Percentiles rank a stretch among this genome's conserved stretches.
phyloP scores from a whole-genome alignment of 2,113 vertebrate species.

The Podiceps cristatus region DNA sequence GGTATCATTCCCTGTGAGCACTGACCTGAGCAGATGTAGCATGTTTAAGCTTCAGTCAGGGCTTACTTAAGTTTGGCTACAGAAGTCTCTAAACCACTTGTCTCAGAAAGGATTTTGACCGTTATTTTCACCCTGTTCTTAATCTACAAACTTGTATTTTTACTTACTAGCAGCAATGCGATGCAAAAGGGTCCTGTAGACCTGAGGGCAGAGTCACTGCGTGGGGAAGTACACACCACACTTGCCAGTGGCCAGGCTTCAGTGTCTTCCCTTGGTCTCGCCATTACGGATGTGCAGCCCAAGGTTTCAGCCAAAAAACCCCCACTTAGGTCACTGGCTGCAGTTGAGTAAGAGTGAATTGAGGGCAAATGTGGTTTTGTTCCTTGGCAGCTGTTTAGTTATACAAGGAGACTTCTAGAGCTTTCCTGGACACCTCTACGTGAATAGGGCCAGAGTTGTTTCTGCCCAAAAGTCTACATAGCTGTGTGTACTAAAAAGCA shows the following conservation, averaged over 20 bases:
- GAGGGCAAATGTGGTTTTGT: not conserved
- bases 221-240: not conserved
- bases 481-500: not conserved
- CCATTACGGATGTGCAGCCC: fast-evolving
- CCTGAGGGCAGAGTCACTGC: not conserved
- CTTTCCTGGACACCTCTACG: not conserved
- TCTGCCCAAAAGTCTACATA: not conserved
- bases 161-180: not conserved
- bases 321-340: not conserved
- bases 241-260: not conserved
- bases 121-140: not conserved
- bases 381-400: not conserved
- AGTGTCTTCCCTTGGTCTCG: not conserved
- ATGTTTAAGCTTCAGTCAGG: not conserved
- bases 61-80: not conserved
- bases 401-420: not conserved
- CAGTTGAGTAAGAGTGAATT: not conserved
- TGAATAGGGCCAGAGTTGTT: not conserved
- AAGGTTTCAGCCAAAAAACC: not conserved
- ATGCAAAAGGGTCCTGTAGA: not conserved
- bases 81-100: not conserved
- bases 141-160: not conserved
- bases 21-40: not conserved
- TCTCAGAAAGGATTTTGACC: not conserved
- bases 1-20: not conserved